Evolutionary conservation across 2,113 vertebrate species (phyloP), one percentile per base, ranked within the genome.

Genomic region (Mesitornis unicolor): DNA sequence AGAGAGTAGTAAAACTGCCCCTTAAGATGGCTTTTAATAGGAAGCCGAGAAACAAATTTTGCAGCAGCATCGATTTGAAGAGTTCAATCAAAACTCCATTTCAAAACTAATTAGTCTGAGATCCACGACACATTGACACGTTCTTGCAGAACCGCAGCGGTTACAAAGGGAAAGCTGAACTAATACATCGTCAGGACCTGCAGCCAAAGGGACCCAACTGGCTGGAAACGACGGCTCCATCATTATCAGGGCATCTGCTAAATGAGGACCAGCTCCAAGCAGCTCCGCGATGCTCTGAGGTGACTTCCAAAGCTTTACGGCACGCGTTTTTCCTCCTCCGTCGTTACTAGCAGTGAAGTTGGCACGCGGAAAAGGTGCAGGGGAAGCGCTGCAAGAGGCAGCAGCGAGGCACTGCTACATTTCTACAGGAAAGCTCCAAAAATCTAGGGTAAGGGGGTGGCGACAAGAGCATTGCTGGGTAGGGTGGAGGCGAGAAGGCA

Each of bases 21-120:
- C 98, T 98, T 98, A 98, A 99, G 99, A 99, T 98, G 98, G 98
- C 98, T 99, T 99, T 99, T 99, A 98, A 98, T 98, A 98, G 98
- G 99, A 98, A 98, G 98, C 98, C 90, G 98, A 99, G 99, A 99
- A 99, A 99, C 99, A 99, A 99, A 99, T 99, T 99, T 99, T 98
- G 99, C 99, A 98, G 98, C 98, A 98, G 98, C 99, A 99, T 99
- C 99, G 98, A 99, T 99, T 99, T 99, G 98, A 98, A 99, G 98
- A 98, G 98, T 99, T 99, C 99, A 99, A 99, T 99, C 99, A 99
- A 99, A 99, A 99, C 99, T 99, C 99, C 98, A 99, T 99, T 99
- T 99, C 99, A 99, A 99, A 99, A 99, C 99, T 99, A 99, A 99
- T 99, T 99, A 99, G 99, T 99, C 99, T 98, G 99, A 99, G 98